Base-by-base conservation (phyloP, 2,888 invertebrate genomes). In the Caradrina clavipalpis region DNA sequence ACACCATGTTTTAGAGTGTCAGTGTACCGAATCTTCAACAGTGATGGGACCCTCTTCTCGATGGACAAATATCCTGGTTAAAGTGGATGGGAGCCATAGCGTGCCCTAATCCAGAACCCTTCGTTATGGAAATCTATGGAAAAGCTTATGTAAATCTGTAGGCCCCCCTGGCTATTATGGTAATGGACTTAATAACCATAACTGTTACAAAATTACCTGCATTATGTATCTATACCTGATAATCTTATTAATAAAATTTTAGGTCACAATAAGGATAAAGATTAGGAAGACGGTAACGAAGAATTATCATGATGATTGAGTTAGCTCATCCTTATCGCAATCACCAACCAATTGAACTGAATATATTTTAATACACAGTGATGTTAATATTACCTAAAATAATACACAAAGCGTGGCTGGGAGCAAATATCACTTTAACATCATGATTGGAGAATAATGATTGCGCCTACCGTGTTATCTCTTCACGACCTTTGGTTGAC, bases 91-190 rank as follows among this genome's bases (percentile, higher is more conserved):
- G 8, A 62, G 26, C 50, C 55, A 63, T 58, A 47, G 22, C 26
- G 54, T 50, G 21, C 49, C 49, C 22, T n/a, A 19, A 39, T 49
- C 50, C 19, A 50, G 22, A 54, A 51, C n/a, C 55, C 42, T 67
- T 60, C 62, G 53, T 39, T 66, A 66, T 60, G 72, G 56, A 67
- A 77, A 77, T 72, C 55, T 45, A 63, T 63, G 42, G 11, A 13
- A 39, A 56, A 66, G 55, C 53, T 63, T 72, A 67, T 60, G 66
- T 56, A 63, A 71, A 76, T 66, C 31, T 13, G 47, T 10, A 39
- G 45, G 39, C 39, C 21, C 61, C 22, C 22, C 21, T 19, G 39
- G 17, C n/a, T 65, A 35, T 69, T 21, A 57, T 50, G 53, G 21
- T 50, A 64, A 64, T 70, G 21, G n/a, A 45, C 15, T 63, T 63